These are phyloP conservation scores for Corydoras sp. DNA, from an alignment of 2,113 vertebrate species.

Conservation along the genomic window DNA sequence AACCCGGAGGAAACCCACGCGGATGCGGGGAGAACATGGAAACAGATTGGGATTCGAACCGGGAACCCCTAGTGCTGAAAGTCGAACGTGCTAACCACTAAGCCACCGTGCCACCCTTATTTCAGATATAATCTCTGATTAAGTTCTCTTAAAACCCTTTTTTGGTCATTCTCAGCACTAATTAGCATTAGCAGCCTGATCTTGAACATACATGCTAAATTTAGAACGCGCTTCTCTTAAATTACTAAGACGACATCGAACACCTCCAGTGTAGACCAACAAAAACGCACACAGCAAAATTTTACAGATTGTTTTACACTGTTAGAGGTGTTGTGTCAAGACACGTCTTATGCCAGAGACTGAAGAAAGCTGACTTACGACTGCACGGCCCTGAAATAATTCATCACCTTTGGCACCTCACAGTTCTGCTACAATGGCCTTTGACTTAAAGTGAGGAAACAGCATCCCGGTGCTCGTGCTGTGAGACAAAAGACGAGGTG, in stretches of 20 bases:
- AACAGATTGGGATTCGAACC: no score
- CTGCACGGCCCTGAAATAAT: conserved; percentile 36
- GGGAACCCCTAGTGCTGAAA: no score
- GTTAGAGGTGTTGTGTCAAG: conserved; percentile 30
- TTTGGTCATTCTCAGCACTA: neutral
- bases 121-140: neutral
- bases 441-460: conserved; percentile 33
- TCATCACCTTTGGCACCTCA: conserved; percentile 37
- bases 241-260: conserved; percentile 20
- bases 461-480: conserved; percentile 33
- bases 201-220: conserved; percentile 15
- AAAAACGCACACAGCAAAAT: conserved; percentile 13
- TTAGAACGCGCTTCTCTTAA: conserved; percentile 4
- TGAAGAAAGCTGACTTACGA: conserved; percentile 42
- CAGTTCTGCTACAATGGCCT: conserved; percentile 31
- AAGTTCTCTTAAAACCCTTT: neutral
- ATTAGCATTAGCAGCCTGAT: neutral
- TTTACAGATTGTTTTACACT: conserved; percentile 11
- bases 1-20: no score
- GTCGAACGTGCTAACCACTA: no score
- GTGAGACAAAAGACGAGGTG: conserved; percentile 40
- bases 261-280: conserved; percentile 29
- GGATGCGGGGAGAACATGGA: no score
- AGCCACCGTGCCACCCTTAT: no score
- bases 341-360: conserved; percentile 17